Evolutionary conservation across 2,797 vertebrate genomes (phyloP), one percentile per base, ranked within the genome.

Genomic region (Graptemys geographica): DNA sequence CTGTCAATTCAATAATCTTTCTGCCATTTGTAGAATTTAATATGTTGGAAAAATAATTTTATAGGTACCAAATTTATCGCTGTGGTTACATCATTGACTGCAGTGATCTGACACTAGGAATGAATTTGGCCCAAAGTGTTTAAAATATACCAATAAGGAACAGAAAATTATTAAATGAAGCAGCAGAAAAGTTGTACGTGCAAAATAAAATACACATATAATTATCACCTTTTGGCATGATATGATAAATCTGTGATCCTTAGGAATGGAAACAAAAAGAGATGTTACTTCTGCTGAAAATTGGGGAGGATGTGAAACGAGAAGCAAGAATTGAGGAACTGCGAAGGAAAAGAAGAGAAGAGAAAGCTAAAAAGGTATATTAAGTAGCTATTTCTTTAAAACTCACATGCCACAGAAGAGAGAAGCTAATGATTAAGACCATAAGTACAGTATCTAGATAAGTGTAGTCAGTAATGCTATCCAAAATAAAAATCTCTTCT

Each of bases 221-320:
- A 15, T 72, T 25, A 25, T 47, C 15, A 27, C 12, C 41, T 47
- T 74, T 74, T 65, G 62, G 65, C 19, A 76, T 76, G 23, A 12
- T 59, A 81, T 2, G 8, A 13, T 89, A 89, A 92, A 84, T 49
- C 18, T 86, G n/a, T 86, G 15, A 23, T 90, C 41, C 41, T 56
- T 86, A 97, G 96, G 93, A 97, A 76, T 95, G 96, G 96, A 94
- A 94, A 57, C 62, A 47, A 27, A 97, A 96, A 80, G 95, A 98
- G 55, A 87, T 96, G 84, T 55, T 94, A 47, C 90, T 95, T 56
- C 37, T 96, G 51, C 53, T 78, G 62, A 95, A 96, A 82, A 97
- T 95, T 27, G 90, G 86, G 33, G 78, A 96, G 15, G 94, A 97
- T 31, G 86, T 95, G 27, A 94, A 88, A 78, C 94, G 87, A 79